A percentile compares a stretch with the other conserved stretches of the same genome.
These are phyloP conservation scores for Ormyrus rosae DNA, from an alignment of 2,888 invertebrate genomes.

Conservation along the genomic window DNA sequence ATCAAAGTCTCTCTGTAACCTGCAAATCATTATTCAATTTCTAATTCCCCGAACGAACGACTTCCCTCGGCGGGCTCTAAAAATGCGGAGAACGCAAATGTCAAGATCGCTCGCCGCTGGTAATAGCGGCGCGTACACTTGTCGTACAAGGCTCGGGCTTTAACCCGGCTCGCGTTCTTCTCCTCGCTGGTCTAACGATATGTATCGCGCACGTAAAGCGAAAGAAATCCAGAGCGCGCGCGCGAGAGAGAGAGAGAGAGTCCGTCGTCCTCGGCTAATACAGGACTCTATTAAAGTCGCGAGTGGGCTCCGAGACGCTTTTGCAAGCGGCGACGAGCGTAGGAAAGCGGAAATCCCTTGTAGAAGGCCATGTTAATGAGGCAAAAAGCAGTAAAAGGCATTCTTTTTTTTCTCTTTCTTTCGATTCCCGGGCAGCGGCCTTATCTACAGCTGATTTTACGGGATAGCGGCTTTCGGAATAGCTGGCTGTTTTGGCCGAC, in stretches of 20 bases:
- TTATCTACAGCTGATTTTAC: no score
- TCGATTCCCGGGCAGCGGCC: no score
- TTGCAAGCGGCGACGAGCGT: background rate
- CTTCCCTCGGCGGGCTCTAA: no score
- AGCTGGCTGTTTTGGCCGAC: no score
- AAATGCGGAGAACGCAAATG: constrained; percentile 4
- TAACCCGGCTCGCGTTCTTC: background rate
- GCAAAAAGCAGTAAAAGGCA: background rate
- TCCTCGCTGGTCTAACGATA: constrained; percentile 2
- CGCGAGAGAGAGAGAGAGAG: background rate
- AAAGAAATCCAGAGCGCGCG: background rate
- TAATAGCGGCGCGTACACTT: constrained; percentile 21
- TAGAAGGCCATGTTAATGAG: constrained; percentile 18
- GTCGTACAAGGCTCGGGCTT: constrained; percentile 9
- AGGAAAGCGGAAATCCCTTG: constrained; percentile 25
- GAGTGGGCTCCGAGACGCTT: background rate
- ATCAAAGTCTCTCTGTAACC: no score
- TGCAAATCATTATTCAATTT: no score
- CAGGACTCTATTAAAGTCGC: constrained; percentile 16
- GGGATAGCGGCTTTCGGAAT: no score
- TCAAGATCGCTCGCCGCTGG: constrained; percentile 26
- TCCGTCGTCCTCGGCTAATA: constrained; percentile 7
- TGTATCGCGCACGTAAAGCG: background rate
- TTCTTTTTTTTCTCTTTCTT: no score
- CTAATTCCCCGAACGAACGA: no score